Base-by-base conservation (phyloP, 2,888 invertebrate genomes). In the Priocnemis perturbator region DNA sequence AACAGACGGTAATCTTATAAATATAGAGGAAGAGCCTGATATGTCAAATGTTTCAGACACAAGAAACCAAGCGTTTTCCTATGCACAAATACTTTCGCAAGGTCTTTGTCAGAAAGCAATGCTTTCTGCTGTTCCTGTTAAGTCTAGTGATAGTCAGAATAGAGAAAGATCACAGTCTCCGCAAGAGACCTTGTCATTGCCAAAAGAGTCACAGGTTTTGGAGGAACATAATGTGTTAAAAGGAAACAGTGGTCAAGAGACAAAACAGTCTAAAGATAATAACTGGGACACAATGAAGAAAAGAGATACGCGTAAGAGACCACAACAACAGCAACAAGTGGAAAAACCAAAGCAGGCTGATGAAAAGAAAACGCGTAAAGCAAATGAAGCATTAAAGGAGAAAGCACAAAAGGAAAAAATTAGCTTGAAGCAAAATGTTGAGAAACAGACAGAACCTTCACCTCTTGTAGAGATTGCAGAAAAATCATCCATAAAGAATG, bases 1-100 rank as follows among this genome's bases (percentile, higher is more conserved):
- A 37, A 11, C 14, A 37, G 37, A 37, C 1, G 37, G 37, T 37
- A 37, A 11, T 11, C 11, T 9, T 37, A 21, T 15, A 74, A 50
- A 20, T 21, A 0, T 14, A n/a, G 23, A 4, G 26, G 67, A 62
- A 5, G 44, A 59, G 9, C 1, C 50, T 50, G 57, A 59, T 62
- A 60, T 60, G 58, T 15, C 44, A 86, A 58, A 65, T 37, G 11
- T 37, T 11, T 1, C 26, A 3, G 79, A 85, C 19, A 67, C 53
- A 5, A 78, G 79, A 21, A 83, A 79, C 0, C 74, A 74, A 45
- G 62, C 81, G 3, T 91, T 93, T 81, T 94, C 94, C 0, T 94
- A 94, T 85, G 94, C 94, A 2, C 93, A 93, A 89, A 93, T 94
- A 84, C 90, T 94, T 80, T 92, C 94, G 50, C 92, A 93, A 73